Percentiles rank a stretch among this genome's conserved stretches.
These are phyloP conservation scores for Falco peregrinus DNA, from an alignment of 2,797 vertebrate genomes.

Conservation along the genomic window DNA sequence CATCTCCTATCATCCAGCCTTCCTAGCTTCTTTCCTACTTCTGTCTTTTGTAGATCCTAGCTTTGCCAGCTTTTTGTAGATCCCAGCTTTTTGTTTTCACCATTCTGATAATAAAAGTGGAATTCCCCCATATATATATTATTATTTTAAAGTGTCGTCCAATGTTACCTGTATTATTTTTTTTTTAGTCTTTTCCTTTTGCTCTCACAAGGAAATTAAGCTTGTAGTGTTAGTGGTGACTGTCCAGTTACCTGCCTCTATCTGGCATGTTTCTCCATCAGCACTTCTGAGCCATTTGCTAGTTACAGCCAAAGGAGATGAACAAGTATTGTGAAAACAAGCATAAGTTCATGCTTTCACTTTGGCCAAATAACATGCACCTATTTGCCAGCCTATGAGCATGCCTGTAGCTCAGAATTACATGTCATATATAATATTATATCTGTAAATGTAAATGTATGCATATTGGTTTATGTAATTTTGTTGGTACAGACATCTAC, in stretches of 20 bases:
- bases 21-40: background rate
- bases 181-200: background rate
- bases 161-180: background rate
- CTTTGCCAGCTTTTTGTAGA: background rate
- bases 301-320: background rate
- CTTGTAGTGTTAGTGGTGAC: background rate
- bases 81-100: background rate
- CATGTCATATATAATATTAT: too few relatives aligned
- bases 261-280: background rate
- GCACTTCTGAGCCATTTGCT: background rate
- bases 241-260: background rate
- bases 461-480: background rate
- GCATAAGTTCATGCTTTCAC: background rate
- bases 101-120: background rate
- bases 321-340: background rate
- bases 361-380: background rate
- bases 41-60: background rate
- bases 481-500: background rate
- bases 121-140: background rate
- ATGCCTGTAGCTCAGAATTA: background rate
- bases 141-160: background rate
- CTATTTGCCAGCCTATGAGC: rapidly evolving
- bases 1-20: background rate
- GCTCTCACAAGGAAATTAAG: background rate
- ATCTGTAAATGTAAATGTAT: background rate